A percentile compares a stretch with the other conserved stretches of the same genome.
Conservation (phyloP, 2,888 invertebrate species). For the Xestia sexstrigata region DNA sequence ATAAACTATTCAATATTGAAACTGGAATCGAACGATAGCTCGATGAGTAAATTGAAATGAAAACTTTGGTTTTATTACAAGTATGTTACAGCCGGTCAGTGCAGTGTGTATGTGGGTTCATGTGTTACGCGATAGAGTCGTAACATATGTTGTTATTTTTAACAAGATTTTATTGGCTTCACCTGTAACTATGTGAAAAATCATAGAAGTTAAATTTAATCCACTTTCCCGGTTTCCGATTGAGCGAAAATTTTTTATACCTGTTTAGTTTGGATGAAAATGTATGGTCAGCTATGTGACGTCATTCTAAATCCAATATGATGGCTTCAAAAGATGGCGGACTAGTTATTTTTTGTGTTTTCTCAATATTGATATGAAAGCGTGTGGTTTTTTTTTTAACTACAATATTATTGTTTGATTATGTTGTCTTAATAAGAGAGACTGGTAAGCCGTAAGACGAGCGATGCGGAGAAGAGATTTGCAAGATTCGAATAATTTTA, state of each 20-base stretch:
- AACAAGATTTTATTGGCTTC: too few relatives aligned
- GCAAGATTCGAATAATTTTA: too few relatives aligned
- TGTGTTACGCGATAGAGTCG: not conserved
- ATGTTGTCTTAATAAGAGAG: not conserved
- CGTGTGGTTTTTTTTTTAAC: not conserved
- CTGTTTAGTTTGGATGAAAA: not conserved
- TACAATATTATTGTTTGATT: not conserved
- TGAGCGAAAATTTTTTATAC: not conserved
- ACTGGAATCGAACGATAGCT: constrained; percentile 20
- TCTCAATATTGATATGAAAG: not conserved
- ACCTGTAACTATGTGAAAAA: not conserved
- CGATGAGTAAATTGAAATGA: constrained; percentile 37
- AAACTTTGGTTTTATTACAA: constrained; percentile 29
- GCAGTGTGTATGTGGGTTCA: constrained; percentile 20
- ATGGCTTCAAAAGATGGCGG: not conserved
- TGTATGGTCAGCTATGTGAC: not conserved
- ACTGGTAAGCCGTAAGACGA: too few relatives aligned
- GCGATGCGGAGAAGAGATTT: too few relatives aligned
- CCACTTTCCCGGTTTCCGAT: not conserved
- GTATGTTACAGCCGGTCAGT: constrained; percentile 21
- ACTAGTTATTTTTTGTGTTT: not conserved
- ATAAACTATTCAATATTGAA: constrained; percentile 29
- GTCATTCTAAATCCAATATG: not conserved
- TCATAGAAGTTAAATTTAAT: not conserved
- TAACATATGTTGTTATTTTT: not conserved